phyloP scores from a whole-genome alignment of 2,113 vertebrate genomes.

The Ptilonorhynchus violaceus region DNA sequence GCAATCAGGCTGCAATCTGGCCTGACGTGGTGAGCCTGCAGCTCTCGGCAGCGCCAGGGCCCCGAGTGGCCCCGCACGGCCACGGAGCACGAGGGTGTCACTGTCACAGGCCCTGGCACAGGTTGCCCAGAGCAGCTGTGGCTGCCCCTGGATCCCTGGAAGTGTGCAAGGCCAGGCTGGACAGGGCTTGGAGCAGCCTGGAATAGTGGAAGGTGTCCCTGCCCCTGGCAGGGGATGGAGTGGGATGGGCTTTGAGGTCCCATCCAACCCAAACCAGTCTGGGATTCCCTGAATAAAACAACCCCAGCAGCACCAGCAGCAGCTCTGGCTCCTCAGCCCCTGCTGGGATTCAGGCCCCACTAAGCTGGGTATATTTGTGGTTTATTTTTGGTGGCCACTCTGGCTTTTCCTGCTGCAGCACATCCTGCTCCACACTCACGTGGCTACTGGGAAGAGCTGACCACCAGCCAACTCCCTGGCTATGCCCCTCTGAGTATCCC shows the following conservation, averaged over 20 bases:
- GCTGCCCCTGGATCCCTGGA: not conserved
- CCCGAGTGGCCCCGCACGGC: not conserved
- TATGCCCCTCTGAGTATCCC: not conserved
- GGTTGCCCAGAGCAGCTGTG: not conserved
- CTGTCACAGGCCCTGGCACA: fast-evolving
- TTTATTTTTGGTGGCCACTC: not conserved
- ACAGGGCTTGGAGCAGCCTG: not conserved
- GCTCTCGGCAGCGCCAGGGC: not conserved
- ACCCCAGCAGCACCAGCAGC: not conserved
- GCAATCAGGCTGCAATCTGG: not conserved
- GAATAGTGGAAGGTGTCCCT: not conserved
- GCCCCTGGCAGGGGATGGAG: not conserved
- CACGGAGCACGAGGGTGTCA: not conserved
- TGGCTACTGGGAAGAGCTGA: not conserved
- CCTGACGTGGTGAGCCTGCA: not conserved
- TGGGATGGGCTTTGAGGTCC: fast-evolving
- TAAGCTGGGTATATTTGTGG: fast-evolving
- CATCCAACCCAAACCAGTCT: not conserved
- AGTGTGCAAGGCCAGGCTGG: not conserved
- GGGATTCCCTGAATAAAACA: not conserved
- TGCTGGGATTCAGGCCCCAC: not conserved
- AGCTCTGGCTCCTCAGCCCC: not conserved
- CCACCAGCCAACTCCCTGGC: not conserved
- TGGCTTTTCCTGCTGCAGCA: not conserved
- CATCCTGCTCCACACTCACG: not conserved